Evolutionary conservation across 1,140 invertebrate genomes (phyloP), one percentile per base, ranked within the genome.

Genomic region (Euglossa dilemma): DNA sequence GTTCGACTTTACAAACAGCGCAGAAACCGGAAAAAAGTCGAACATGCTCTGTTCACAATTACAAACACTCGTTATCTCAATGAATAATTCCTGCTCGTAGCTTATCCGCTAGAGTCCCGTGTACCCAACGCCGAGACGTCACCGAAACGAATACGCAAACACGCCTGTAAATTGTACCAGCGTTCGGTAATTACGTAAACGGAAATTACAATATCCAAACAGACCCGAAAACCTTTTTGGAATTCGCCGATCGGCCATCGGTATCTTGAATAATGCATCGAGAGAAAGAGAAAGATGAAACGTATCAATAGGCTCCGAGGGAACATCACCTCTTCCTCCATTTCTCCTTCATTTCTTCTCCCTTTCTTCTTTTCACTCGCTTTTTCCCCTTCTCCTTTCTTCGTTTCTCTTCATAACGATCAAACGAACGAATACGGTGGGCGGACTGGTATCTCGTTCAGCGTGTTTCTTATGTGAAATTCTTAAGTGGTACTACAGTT

Each of bases 261-360:
- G 67, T 56, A 64, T 36, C 73, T 82, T 87, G 85, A 87, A 87
- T 86, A 87, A 87, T 85, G 83, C 67, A 87, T 85, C 57, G 57
- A 72, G 61, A 59, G 69, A 87, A 69, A 74, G 57, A 72, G 61
- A 59, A 63, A 87, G 73, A 74, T 83, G 79, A 87, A 61, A 74
- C 74, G 85, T 85, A 87, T 87, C 84, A 85, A 87, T 83, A 85
- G 59, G 54, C 78, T 81, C 36, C 50, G 72, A 79, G 61, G 73
- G 70, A 69, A 47, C 71, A 25, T 25, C 43, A 69, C 47, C 66
- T 5, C 45, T 6, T 3, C 9, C 2, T 63, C 14, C 25, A 20
- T 64, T 64, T 67, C 12, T 9, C 2, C 28, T 3, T 11, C 12
- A 0, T 64, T 25, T 23, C 18, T 18, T 25, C 18, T 7, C 28